Evolutionary conservation across 2,797 vertebrate species (phyloP).

Genomic region (Trematomus bernacchii): DNA sequence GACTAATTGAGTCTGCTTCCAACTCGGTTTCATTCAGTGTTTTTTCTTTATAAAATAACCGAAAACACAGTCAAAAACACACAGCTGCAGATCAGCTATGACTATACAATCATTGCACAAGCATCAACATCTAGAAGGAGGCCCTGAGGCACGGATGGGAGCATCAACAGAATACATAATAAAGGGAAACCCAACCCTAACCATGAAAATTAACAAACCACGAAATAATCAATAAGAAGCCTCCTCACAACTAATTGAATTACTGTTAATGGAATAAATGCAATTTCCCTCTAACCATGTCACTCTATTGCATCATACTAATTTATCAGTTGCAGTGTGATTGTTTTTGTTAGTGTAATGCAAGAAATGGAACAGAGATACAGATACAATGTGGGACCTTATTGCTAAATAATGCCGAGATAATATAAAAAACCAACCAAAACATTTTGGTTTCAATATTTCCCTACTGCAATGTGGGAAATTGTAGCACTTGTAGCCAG

Average conservation of each 20-base stretch:
- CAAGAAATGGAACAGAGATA: conserved; percentile 14
- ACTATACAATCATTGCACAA: too few relatives aligned
- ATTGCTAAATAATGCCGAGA: conserved; percentile 13
- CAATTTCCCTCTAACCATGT: conserved; percentile 57
- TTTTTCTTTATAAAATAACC: too few relatives aligned
- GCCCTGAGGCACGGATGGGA: conserved; percentile 2
- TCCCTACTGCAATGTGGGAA: conserved; percentile 3
- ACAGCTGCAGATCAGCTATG: too few relatives aligned
- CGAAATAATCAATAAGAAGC: conserved; percentile 51
- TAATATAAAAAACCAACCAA: conserved; percentile 12
- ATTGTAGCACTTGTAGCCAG: conserved; percentile 7
- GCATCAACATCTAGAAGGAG: too few relatives aligned
- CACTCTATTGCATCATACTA: conserved; percentile 32
- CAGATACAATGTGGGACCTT: conserved; percentile 21
- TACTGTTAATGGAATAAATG: conserved; percentile 65
- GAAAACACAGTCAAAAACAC: too few relatives aligned
- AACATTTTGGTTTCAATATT: conserved; percentile 11
- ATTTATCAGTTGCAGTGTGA: conserved; percentile 35
- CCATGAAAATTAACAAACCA: conserved; percentile 19
- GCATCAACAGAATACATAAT: conserved; percentile 40
- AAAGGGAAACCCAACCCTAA: conserved; percentile 40
- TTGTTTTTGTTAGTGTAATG: conserved; percentile 17
- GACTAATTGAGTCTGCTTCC: too few relatives aligned
- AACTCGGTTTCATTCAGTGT: too few relatives aligned
- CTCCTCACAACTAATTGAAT: conserved; percentile 61